Evolutionary conservation across 2,113 vertebrate species (phyloP), one percentile per base, ranked within the genome.

Genomic region (Ammospiza nelsoni): DNA sequence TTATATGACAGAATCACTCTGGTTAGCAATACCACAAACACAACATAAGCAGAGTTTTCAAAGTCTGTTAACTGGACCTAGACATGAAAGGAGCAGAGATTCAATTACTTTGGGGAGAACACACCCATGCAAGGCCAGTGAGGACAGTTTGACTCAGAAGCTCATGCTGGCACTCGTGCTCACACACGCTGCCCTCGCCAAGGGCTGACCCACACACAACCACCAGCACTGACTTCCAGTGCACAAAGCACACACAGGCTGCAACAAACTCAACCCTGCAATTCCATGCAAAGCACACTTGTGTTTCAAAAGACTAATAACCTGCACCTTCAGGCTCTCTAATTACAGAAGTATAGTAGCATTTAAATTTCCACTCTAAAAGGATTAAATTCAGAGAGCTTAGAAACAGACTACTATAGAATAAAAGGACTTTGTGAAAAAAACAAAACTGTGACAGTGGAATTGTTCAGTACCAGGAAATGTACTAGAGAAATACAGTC

Each of bases 31-130:
- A 99, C 99, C 46, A 99, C 99, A 39, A 99, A 99, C 27, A 99
- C 99, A 91, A 99, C 99, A 28, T 99, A 99, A 0, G 99, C 99
- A 39, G 99, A 99, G 61, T 99, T 99, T 97, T 99, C 99, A 92
- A 99, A 99, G 96, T 99, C 99, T 37, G 99, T 99, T 87, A 99
- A 96, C 89, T 99, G 99, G 74, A 99, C 99, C 99, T 99, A 83
- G 39, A 77, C 28, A 68, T 2, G 46, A 90, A 94, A 87, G n/a
- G 20, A 84, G 71, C 9, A 55, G 46, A 84, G 55, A 79, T 46
- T 31, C 62, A 22, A 6, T 73, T 61, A 58, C 54, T 89, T 77
- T 4, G 90, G 63, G 24, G 66, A 39, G 48, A 91, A 78, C 22
- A 85, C 4, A 57, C 4, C 65, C 11, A 35, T 9, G 22, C 49